Conservation (phyloP, 2,113 vertebrate species). For the Amphiprion ocellaris region DNA sequence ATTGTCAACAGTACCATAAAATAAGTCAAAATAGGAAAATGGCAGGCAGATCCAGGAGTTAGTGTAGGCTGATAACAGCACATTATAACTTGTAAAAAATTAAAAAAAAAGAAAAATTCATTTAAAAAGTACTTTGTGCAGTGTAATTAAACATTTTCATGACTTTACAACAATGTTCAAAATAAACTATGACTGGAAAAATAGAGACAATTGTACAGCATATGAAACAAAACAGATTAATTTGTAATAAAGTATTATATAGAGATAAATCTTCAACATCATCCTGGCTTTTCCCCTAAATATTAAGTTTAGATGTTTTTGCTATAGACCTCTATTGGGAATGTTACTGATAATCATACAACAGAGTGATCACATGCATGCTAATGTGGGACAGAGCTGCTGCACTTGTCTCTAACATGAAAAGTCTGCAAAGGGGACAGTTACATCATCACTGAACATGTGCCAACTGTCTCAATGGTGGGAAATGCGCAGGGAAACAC, state of each 20-base stretch:
- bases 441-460: slow-evolving; percentile 70
- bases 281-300: not conserved
- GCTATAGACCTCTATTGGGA: too few relatives aligned
- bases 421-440: slow-evolving; percentile 45
- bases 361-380: not conserved
- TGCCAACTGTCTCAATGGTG: slow-evolving; percentile 62
- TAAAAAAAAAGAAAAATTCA: too few relatives aligned
- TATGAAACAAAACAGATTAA: slow-evolving; percentile 6
- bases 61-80: too few relatives aligned
- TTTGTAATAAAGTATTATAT: too few relatives aligned
- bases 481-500: slow-evolving; percentile 47
- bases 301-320: not conserved
- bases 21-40: too few relatives aligned
- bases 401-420: slow-evolving; percentile 23
- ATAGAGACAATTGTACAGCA: not conserved
- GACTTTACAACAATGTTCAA: too few relatives aligned
- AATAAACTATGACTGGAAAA: too few relatives aligned
- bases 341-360: not conserved
- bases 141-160: too few relatives aligned
- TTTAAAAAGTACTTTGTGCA: too few relatives aligned
- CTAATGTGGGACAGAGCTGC: slow-evolving; percentile 25
- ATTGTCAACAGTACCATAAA: too few relatives aligned
- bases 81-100: too few relatives aligned
- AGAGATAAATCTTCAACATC: not conserved
- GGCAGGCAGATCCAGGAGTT: too few relatives aligned